These are phyloP conservation scores for Pica pica DNA, from an alignment of 2,113 vertebrate species.

Conservation along the genomic window DNA sequence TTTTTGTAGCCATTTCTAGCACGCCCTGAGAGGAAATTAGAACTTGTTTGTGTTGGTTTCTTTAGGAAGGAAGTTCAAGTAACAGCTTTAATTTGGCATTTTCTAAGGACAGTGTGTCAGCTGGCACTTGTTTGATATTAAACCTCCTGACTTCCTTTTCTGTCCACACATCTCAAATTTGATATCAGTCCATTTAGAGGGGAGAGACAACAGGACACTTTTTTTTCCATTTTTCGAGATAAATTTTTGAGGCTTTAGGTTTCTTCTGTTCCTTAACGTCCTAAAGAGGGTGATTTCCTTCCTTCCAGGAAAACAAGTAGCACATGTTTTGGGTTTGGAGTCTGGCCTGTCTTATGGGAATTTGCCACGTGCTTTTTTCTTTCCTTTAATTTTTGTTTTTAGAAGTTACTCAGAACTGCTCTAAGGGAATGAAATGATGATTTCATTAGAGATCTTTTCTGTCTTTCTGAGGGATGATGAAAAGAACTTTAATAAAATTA, in stretches of 20 bases:
- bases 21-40: background rate
- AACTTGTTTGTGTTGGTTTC: background rate
- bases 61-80: background rate
- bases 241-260: background rate
- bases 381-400: background rate
- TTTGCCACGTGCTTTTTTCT: background rate
- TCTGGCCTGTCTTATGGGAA: background rate
- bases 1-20: background rate
- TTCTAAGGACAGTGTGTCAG: background rate
- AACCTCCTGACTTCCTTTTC: background rate
- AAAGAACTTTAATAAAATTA: background rate
- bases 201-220: rapidly evolving
- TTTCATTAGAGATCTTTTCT: background rate
- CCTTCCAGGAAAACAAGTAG: background rate
- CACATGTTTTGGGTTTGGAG: background rate
- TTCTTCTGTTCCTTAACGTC: background rate
- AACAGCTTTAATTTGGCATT: background rate
- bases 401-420: background rate
- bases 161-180: background rate
- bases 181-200: background rate
- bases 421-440: background rate
- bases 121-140: background rate
- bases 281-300: background rate
- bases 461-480: background rate
- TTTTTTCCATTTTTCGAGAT: background rate